Base-by-base conservation (phyloP, 2,113 vertebrate species). In the Amblyornis subalaris region DNA sequence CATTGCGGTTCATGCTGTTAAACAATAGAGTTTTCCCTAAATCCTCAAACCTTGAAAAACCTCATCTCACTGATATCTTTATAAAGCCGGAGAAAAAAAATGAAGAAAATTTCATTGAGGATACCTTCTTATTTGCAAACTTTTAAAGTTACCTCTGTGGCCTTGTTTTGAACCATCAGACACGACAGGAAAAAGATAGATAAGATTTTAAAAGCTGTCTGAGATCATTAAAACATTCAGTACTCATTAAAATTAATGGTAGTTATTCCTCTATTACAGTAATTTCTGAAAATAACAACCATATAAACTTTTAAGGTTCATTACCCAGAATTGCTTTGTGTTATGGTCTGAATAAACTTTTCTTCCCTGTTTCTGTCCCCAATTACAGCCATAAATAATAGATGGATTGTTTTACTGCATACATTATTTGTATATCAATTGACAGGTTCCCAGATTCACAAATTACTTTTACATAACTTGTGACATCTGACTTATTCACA, bases 401-500 rank as follows among this genome's bases (percentile, higher is more conserved):
- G 35, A 86, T 21, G 11, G 28, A 48, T 76, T 81, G 4, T 75
- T 91, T 94, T 91, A 87, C 53, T 88, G 76, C 33, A 55, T 75
- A 58, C 7, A 26, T 73, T 91, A 78, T 88, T 88, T 93, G 64
- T 74, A 25, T 84, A 86, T 79, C 65, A 65, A 86, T 86, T 1
- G 16, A 81, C 50, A 82, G 24, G 64, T 88, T 96, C 35, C 19
- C 26, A 74, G 78, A 70, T 75, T 89, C 61, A 78, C n/a, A 88
- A 83, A 76, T 91, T 94, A 55, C 50, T 91, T 95, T 81, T 91
- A 42, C 40, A 66, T 85, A 88, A 76, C 76, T 83, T 66, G 31
- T 61, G 66, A 84, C 4, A 48, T 89, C 71, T 91, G 77, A 92
- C 93, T 94, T 90, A 91, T 95, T 96, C 88, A 80, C 42, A 40